phyloP scores from a whole-genome alignment of 2,888 invertebrate species.

The Trilocha varians region DNA sequence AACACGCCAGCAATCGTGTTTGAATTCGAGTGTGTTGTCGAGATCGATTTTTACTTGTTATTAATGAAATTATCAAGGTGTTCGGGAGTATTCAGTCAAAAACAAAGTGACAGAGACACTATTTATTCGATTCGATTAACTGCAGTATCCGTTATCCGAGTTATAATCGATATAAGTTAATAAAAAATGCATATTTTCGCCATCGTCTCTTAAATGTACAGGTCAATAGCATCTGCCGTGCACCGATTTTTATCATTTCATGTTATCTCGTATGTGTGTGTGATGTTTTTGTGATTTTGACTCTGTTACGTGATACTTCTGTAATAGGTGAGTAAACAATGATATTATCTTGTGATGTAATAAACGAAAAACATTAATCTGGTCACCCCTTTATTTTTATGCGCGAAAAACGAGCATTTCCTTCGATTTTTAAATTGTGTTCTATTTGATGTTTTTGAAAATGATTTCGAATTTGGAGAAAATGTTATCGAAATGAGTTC shows the following conservation, averaged over 20 bases:
- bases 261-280: conserved; percentile 18
- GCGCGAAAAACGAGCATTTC: neutral
- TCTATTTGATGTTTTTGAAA: neutral
- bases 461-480: no score
- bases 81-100: conserved; percentile 53
- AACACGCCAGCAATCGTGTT: conserved; percentile 58
- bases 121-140: conserved; percentile 26
- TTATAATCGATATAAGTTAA: conserved; percentile 62
- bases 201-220: conserved; percentile 56
- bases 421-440: neutral
- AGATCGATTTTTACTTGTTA: conserved; percentile 71
- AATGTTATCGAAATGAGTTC: neutral
- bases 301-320: neutral
- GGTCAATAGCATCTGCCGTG: conserved; percentile 33
- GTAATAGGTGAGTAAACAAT: neutral
- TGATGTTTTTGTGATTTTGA: conserved; percentile 34
- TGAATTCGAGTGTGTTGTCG: conserved; percentile 63
- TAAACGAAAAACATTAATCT: neutral
- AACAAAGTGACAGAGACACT: conserved; percentile 36
- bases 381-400: neutral
- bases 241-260: neutral
- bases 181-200: conserved; percentile 70
- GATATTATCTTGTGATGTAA: neutral
- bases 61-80: conserved; percentile 70
- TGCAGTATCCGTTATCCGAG: conserved; percentile 23